These are phyloP conservation scores for Scalopus aquaticus DNA, from an alignment of 2,113 vertebrate genomes.

Conservation along the genomic window DNA sequence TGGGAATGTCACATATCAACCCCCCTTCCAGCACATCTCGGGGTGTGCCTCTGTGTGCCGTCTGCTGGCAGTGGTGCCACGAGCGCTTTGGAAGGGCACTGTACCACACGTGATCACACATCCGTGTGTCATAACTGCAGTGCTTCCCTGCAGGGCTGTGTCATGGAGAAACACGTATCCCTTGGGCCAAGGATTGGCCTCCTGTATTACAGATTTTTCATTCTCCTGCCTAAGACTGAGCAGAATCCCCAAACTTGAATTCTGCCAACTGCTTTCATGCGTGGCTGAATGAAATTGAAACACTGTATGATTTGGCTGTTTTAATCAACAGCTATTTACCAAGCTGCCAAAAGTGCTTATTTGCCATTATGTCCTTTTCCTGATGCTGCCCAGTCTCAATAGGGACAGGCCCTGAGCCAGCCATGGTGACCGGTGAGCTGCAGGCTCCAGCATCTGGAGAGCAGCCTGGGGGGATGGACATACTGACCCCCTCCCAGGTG, in stretches of 20 bases:
- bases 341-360: neutral
- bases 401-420: neutral
- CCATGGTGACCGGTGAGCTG: neutral
- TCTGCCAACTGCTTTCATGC: neutral
- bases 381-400: rapidly evolving
- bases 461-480: neutral
- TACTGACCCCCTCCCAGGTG: neutral
- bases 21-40: rapidly evolving
- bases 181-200: neutral
- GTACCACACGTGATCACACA: rapidly evolving
- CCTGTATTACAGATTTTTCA: neutral
- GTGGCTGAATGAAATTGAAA: neutral
- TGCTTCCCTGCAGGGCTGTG: neutral
- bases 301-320: neutral
- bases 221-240: neutral
- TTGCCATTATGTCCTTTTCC: neutral
- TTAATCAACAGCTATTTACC: neutral
- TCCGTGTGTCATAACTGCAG: too few species aligned
- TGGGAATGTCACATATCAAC: neutral
- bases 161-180: neutral
- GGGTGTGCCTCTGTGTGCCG: rapidly evolving
- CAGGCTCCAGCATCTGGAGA: neutral
- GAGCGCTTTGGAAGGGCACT: neutral
- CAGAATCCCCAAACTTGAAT: neutral
- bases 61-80: rapidly evolving